Conservation (phyloP, 2,113 vertebrate species). For the Gymnarchus niloticus region DNA sequence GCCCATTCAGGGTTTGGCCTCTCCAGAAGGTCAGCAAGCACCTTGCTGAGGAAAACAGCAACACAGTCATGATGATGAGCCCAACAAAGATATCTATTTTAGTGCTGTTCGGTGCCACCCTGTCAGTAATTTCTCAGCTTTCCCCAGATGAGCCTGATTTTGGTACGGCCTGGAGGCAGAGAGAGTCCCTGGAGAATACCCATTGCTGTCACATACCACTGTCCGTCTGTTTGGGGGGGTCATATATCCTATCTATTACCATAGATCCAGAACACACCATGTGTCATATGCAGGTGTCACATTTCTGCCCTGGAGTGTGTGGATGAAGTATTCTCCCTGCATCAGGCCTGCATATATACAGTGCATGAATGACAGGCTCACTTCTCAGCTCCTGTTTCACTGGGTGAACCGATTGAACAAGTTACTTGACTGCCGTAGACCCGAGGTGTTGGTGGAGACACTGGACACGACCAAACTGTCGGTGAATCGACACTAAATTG, state of each 20-base stretch:
- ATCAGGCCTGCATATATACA: background rate
- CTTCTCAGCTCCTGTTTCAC: background rate
- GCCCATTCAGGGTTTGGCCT: background rate
- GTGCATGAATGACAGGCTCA: background rate
- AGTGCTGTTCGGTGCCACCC: slow-evolving; percentile 1
- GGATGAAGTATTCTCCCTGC: background rate
- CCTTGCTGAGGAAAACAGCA: background rate
- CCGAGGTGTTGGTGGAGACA: no score
- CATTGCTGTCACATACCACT: background rate
- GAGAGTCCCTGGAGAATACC: slow-evolving; percentile 6
- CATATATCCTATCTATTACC: background rate
- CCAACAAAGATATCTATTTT: background rate
- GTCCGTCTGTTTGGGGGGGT: background rate
- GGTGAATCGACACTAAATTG: no score
- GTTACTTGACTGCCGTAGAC: no score
- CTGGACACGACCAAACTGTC: no score
- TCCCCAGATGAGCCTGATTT: slow-evolving; percentile 28
- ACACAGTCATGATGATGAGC: slow-evolving; percentile 7
- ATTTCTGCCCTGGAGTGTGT: background rate
- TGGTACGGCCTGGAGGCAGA: slow-evolving; percentile 10
- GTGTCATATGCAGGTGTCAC: background rate
- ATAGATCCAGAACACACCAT: background rate
- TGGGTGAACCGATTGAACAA: background rate
- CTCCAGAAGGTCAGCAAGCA: slow-evolving; percentile 7
- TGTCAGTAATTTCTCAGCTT: slow-evolving; percentile 26